Conservation (phyloP, 2,797 vertebrate species). For the Rhyacichthys aspro region DNA sequence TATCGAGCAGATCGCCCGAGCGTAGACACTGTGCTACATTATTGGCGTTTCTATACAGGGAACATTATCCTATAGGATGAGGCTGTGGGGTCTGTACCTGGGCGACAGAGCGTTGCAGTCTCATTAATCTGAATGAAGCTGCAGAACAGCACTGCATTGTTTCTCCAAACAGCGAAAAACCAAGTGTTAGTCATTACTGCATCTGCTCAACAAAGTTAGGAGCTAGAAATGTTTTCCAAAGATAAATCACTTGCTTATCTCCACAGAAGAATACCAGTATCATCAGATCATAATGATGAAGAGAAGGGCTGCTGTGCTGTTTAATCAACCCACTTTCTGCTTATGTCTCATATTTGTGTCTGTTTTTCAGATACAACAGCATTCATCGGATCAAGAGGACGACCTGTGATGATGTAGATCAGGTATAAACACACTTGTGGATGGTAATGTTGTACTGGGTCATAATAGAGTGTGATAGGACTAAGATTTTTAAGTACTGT, state of each 20-base stretch:
- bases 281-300: not conserved
- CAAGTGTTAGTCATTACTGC: constrained; percentile 19
- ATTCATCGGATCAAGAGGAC: constrained; percentile 49
- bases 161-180: constrained; percentile 39
- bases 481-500: too few species aligned
- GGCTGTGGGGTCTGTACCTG: constrained; percentile 56
- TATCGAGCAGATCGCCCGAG: constrained; percentile 14
- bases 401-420: constrained; percentile 48
- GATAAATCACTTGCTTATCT: not conserved
- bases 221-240: constrained; percentile 1
- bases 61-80: constrained; percentile 63
- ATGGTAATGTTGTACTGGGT: not conserved
- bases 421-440: constrained; percentile 19
- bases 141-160: constrained; percentile 46
- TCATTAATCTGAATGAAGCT: constrained; percentile 46
- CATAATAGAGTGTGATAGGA: too few species aligned
- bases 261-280: not conserved
- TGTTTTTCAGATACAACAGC: constrained; percentile 56
- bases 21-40: not conserved
- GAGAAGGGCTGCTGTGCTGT: not conserved
- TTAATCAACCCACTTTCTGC: not conserved
- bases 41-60: constrained; percentile 30
- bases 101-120: constrained; percentile 42
- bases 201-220: not conserved
- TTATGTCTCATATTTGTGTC: constrained; percentile 1